Conservation (phyloP, 2,888 invertebrate genomes). For the Stramonita haemastoma region DNA sequence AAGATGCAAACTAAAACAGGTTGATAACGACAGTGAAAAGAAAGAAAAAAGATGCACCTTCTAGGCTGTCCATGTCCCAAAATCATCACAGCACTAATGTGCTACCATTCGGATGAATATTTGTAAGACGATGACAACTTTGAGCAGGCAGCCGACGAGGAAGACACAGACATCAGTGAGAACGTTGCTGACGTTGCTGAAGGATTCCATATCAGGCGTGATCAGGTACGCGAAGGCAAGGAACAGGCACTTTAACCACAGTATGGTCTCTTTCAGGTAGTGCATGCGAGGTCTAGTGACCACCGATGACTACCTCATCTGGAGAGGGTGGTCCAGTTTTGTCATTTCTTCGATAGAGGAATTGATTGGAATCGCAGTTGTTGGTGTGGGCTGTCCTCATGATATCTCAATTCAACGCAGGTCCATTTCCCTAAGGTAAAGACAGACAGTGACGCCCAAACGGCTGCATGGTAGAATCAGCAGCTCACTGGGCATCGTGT, state of each 20-base stretch:
- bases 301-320: neutral
- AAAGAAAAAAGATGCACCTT: too few relatives aligned
- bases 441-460: neutral
- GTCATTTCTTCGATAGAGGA: neutral
- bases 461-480: neutral
- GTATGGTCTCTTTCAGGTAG: constrained; percentile 33
- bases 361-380: too few relatives aligned
- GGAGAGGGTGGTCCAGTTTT: neutral
- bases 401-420: too few relatives aligned
- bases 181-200: neutral
- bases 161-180: neutral
- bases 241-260: constrained; percentile 23
- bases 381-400: too few relatives aligned
- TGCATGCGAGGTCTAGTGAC: neutral
- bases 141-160: neutral
- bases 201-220: neutral
- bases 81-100: neutral
- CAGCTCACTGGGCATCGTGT: neutral
- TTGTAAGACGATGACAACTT: neutral
- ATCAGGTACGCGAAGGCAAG: constrained; percentile 13
- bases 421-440: neutral
- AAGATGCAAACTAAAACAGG: too few relatives aligned
- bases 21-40: too few relatives aligned
- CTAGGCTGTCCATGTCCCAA: neutral
- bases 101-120: neutral